These are phyloP conservation scores for Lordiphosa fenestrarum DNA, from an alignment of 2,888 invertebrate genomes.

Conservation along the genomic window DNA sequence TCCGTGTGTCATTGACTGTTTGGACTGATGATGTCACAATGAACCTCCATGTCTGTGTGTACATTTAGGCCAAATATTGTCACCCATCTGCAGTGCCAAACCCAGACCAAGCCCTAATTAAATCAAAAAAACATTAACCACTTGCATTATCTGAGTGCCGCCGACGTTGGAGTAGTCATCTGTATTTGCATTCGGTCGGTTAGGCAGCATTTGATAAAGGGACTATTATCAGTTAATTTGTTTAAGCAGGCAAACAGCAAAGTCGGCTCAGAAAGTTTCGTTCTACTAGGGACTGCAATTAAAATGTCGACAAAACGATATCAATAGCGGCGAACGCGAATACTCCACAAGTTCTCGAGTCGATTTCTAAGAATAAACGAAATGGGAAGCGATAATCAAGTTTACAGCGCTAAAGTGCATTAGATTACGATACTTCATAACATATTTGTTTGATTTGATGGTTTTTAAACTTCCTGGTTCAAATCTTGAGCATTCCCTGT, in stretches of 20 bases:
- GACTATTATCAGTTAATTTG: conserved; percentile 45
- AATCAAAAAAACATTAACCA: conserved; percentile 64
- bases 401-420: too few relatives aligned
- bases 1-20: conserved; percentile 72
- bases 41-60: conserved; percentile 59
- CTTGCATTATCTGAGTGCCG: conserved; percentile 47
- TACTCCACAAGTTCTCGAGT: too few relatives aligned
- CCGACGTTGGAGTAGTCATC: conserved; percentile 32
- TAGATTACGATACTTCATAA: too few relatives aligned
- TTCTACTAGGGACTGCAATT: neutral
- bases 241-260: conserved; percentile 32
- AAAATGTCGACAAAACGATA: too few relatives aligned
- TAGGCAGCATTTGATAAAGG: conserved; percentile 42
- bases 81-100: conserved; percentile 18
- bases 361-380: too few relatives aligned
- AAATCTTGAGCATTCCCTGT: too few relatives aligned
- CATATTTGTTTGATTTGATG: too few relatives aligned
- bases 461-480: too few relatives aligned
- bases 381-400: too few relatives aligned
- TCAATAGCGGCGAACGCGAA: too few relatives aligned
- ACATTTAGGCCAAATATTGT: conserved; percentile 30
- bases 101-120: conserved; percentile 50
- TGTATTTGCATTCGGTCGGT: conserved; percentile 23
- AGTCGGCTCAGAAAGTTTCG: neutral
- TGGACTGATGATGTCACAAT: conserved; percentile 65